Evolutionary conservation across 2,113 vertebrate species (phyloP), one percentile per base, ranked within the genome.

Genomic region (Solea senegalensis): DNA sequence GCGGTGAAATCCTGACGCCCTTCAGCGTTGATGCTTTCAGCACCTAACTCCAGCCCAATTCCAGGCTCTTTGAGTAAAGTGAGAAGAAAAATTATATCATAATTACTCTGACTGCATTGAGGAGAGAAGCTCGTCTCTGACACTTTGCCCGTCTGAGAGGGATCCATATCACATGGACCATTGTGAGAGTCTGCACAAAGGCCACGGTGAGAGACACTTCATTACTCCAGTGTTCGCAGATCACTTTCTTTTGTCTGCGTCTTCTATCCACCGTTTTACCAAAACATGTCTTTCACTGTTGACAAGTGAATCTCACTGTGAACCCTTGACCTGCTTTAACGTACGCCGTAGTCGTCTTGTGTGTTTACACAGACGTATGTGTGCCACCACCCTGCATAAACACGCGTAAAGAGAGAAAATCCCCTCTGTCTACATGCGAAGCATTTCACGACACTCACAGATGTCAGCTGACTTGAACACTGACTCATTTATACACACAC

Each of bases 51-150:
- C 72, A 14, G 64, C 28, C 70, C 72, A 80, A 72, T 66, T 75
- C 61, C 57, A 21, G 68, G 13, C 49, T 43, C 74, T 86, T 89
- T 88, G 82, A 86, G 86, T 90, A 86, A 90, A 89, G 80, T 81
- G 85, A 90, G 83, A 87, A 52, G 78, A 84, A 86, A 85, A 87
- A 76, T 86, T 86, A 84, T 90, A 86, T 86, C 78, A 90, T 88
- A 89, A 86, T 90, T 87, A 64, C 83, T 45, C 21, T 1, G 48
- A 57, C 51, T 0, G 39, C 85, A 82, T 54, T 73, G 75, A 86
- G 69, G 46, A 64, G 49, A 65, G 68, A 62, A 68, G 68, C 60
- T 72, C 8, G 13, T 39, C 52, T 65, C 67, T 55, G 74, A 89
- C 86, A 88, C 82, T 88, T 87, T 79, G 81, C 75, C 75, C 2